Percentiles rank a stretch among this genome's conserved stretches.
These are phyloP conservation scores for Lochmaea crataegi DNA, from an alignment of 2,888 invertebrate species.

Conservation along the genomic window DNA sequence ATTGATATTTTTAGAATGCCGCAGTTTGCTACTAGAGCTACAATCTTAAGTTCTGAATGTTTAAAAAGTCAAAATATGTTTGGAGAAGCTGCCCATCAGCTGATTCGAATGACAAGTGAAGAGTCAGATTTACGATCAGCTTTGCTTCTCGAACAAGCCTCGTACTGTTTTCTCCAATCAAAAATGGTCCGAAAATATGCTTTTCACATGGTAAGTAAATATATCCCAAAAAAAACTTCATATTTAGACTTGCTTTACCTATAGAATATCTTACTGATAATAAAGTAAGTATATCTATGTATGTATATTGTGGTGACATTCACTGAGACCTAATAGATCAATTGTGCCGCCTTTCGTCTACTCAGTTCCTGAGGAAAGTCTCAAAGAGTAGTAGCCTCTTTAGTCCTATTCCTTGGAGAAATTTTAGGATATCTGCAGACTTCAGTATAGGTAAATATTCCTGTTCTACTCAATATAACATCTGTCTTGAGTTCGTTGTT, in stretches of 20 bases:
- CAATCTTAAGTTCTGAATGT: slow-evolving; percentile 89
- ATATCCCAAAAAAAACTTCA: neutral
- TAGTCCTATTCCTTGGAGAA: no score
- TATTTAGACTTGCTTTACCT: no score
- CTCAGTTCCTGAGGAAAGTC: no score
- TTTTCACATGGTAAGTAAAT: slow-evolving; percentile 82
- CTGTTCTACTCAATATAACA: no score
- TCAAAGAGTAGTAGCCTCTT: no score
- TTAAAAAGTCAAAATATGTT: slow-evolving; percentile 81
- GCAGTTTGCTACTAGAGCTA: slow-evolving; percentile 92
- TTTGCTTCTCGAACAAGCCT: slow-evolving; percentile 92
- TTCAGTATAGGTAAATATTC: no score
- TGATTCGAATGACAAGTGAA: slow-evolving; percentile 95
- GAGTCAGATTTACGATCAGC: slow-evolving; percentile 97
- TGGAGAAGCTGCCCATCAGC: slow-evolving; percentile 94
- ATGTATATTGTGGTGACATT: neutral
- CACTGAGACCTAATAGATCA: no score
- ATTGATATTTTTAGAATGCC: slow-evolving; percentile 73
- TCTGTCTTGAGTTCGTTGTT: no score
- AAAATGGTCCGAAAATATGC: slow-evolving; percentile 92
- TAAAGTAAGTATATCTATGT: neutral
- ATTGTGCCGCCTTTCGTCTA: no score
- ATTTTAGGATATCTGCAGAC: no score
- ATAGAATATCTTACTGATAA: no score
- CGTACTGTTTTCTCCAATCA: slow-evolving; percentile 86